phyloP scores from a whole-genome alignment of 2,113 vertebrate genomes.

The zebrafish (Danio rerio) region DNA sequence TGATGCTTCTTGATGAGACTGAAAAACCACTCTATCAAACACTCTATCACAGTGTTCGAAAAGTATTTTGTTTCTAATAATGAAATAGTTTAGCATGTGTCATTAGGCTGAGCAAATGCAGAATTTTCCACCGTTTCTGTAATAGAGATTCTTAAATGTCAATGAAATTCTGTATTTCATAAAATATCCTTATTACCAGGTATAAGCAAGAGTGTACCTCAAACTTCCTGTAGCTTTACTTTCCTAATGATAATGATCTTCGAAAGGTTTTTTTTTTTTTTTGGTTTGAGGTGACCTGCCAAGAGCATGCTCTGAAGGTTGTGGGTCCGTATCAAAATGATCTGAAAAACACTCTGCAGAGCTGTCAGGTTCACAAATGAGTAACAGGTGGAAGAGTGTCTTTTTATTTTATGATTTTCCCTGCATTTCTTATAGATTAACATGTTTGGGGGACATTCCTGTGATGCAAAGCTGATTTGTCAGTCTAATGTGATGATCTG shows the following conservation, averaged over 20 bases:
- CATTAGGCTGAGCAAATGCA: background rate
- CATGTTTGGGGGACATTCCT: background rate
- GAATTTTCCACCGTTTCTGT: background rate
- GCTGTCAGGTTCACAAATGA: background rate
- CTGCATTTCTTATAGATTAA: background rate
- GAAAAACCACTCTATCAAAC: no score
- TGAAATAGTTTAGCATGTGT: no score
- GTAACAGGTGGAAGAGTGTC: background rate
- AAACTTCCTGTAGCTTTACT: background rate
- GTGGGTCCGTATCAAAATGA: background rate
- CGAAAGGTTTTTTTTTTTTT: background rate
- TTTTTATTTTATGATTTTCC: background rate
- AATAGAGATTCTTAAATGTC: background rate
- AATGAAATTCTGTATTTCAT: background rate
- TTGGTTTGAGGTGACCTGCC: background rate
- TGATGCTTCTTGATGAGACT: no score
- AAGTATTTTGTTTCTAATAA: background rate
- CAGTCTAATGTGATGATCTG: background rate
- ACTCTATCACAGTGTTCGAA: no score
- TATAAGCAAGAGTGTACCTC: background rate
- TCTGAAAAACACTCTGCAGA: slow-evolving; percentile 26
- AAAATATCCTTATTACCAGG: background rate
- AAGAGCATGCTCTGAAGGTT: no score
- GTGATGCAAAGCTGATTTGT: background rate
- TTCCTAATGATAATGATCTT: background rate